Evolutionary conservation across 2,113 vertebrate genomes (phyloP).

Genomic region (Arothron firmamentum): DNA sequence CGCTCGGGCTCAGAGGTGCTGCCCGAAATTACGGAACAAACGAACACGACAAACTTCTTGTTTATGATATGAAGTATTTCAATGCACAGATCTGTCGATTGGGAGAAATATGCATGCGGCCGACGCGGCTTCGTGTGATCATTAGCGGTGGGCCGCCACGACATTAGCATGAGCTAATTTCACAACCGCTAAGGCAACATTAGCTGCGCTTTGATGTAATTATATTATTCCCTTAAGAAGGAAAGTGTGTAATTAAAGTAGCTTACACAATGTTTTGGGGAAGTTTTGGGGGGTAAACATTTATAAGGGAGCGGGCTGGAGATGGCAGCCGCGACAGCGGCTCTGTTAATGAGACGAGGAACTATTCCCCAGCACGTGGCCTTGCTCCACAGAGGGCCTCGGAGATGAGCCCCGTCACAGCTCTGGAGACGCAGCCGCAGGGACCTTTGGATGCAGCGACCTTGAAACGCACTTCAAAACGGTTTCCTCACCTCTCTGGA

Average conservation of each 20-base stretch:
- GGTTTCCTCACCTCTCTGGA: conserved; percentile 38
- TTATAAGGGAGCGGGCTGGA: conserved; percentile 29
- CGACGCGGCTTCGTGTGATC: conserved; percentile 5
- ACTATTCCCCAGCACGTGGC: conserved; percentile 31
- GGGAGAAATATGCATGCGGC: conserved; percentile 32
- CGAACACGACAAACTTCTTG: conserved; percentile 70
- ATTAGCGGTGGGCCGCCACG: neutral
- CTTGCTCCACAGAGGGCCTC: neutral
- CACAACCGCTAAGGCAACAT: conserved; percentile 16
- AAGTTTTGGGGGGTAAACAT: conserved; percentile 52
- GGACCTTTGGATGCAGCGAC: conserved; percentile 23
- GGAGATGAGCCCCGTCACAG: neutral
- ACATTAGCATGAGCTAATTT: conserved; percentile 12
- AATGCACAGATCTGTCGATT: conserved; percentile 4
- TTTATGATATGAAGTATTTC: conserved; percentile 66
- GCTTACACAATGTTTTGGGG: conserved; percentile 32
- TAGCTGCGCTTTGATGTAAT: conserved; percentile 40
- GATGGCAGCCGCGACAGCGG: conserved; percentile 30
- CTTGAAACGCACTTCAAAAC: conserved; percentile 56
- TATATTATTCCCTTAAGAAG: conserved; percentile 33
- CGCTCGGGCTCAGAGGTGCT: conserved; percentile 55
- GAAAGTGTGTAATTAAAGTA: conserved; percentile 45
- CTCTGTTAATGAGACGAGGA: conserved; percentile 52
- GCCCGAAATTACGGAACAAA: conserved; percentile 58
- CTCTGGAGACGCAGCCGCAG: conserved; percentile 10